phyloP scores from a whole-genome alignment of 2,888 invertebrate species.

The Erebia aethiops region DNA sequence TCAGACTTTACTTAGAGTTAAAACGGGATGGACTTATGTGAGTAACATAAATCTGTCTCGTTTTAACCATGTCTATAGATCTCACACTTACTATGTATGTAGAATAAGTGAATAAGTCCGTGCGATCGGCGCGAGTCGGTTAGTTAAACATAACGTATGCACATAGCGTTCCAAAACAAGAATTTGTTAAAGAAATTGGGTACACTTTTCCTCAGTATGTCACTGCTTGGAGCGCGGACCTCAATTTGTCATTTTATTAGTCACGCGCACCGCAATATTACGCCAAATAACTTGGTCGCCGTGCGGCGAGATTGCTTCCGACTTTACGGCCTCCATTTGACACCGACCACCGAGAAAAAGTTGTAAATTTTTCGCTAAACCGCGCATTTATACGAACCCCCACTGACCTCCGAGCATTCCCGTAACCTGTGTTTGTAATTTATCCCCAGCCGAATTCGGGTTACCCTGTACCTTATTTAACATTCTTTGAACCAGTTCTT shows the following conservation, averaged over 20 bases:
- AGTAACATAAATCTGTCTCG: too few species aligned
- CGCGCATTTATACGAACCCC: conserved; percentile 73
- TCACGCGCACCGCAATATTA: conserved; percentile 74
- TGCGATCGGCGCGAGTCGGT: too few species aligned
- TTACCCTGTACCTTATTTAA: conserved; percentile 53
- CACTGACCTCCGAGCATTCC: conserved; percentile 66
- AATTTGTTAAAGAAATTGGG: conserved; percentile 42
- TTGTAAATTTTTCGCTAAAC: conserved; percentile 79
- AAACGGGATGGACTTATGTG: too few species aligned
- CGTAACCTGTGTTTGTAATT: conserved; percentile 50
- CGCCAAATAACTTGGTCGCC: conserved; percentile 72
- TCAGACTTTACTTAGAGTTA: too few species aligned
- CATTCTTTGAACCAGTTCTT: not conserved
- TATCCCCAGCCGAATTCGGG: conserved; percentile 58
- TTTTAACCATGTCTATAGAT: too few species aligned
- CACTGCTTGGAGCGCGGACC: conserved; percentile 55
- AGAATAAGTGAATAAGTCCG: too few species aligned
- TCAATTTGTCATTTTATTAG: conserved; percentile 81
- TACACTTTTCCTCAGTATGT: conserved; percentile 54
- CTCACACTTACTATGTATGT: too few species aligned
- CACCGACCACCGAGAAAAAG: conserved; percentile 70
- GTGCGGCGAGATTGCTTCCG: conserved; percentile 72
- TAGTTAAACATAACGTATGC: not conserved
- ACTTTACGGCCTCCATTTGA: conserved; percentile 72
- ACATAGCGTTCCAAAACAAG: not conserved